These are phyloP conservation scores for Numida meleagris DNA, from an alignment of 2,113 vertebrate genomes.

Conservation along the genomic window DNA sequence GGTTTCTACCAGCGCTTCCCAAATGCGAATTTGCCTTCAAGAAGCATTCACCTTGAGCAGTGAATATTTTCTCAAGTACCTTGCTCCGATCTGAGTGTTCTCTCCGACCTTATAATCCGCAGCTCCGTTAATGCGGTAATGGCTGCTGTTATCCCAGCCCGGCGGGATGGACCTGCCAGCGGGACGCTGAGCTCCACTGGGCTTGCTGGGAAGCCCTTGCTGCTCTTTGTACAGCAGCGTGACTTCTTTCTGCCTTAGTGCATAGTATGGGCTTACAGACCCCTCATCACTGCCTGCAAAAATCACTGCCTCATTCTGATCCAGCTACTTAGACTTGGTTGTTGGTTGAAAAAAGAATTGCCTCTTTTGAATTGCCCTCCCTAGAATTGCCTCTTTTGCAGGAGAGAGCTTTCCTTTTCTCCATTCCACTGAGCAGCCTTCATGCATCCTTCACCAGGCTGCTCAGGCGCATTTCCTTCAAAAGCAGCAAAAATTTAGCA, in stretches of 20 bases:
- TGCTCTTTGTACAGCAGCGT: neutral
- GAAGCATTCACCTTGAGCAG: constrained; percentile 35
- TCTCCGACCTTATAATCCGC: neutral
- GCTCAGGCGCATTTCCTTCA: neutral
- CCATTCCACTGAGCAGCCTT: neutral
- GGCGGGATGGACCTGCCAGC: neutral
- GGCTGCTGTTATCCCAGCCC: neutral
- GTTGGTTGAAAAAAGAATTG: too few species aligned
- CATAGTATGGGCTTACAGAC: neutral
- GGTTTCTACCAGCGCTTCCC: neutral
- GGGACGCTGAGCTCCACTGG: neutral
- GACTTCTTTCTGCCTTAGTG: neutral
- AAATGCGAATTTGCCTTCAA: neutral
- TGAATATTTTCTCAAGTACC: neutral
- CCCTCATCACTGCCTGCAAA: neutral
- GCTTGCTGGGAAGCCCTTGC: constrained; percentile 13
- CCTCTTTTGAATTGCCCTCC: too few species aligned
- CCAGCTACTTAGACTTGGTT: neutral
- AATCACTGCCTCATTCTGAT: neutral
- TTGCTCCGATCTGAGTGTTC: neutral
- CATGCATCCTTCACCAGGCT: neutral
- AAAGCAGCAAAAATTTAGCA: neutral
- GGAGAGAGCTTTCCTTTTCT: neutral
- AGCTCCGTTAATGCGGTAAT: constrained; percentile 41
- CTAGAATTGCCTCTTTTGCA: too few species aligned